phyloP scores from a whole-genome alignment of 2,888 invertebrate species.

The Epistrophe eligans region DNA sequence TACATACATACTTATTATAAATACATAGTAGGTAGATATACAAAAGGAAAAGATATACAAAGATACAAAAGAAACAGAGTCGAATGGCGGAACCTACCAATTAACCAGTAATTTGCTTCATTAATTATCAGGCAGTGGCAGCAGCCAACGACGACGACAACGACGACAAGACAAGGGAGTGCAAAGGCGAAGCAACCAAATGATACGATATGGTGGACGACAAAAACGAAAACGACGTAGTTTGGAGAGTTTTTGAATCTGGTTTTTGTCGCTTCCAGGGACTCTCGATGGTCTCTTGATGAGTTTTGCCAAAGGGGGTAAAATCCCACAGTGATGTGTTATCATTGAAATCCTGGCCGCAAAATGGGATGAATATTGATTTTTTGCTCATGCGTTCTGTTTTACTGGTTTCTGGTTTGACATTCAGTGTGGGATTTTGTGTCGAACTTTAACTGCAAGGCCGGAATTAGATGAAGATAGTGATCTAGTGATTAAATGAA shows the following conservation, averaged over 20 bases:
- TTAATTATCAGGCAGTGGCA: constrained; percentile 68
- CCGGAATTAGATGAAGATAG: not conserved
- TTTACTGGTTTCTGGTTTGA: not conserved
- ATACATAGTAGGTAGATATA: constrained; percentile 23
- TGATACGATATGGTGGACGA: constrained; percentile 5
- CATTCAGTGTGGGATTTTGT: constrained; percentile 2
- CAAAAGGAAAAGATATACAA: constrained; percentile 55
- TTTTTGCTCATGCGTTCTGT: constrained; percentile 46
- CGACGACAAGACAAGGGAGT: not conserved
- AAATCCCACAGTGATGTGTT: constrained; percentile 29
- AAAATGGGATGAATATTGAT: constrained; percentile 72
- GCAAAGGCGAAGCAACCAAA: constrained; percentile 19
- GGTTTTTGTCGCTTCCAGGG: constrained; percentile 45
- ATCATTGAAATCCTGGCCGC: constrained; percentile 57
- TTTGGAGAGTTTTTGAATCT: constrained; percentile 32
- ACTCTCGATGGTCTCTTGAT: constrained; percentile 52
- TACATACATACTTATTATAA: not conserved
- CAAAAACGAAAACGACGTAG: constrained; percentile 24
- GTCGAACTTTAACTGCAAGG: not conserved
- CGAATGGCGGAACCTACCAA: constrained; percentile 76
- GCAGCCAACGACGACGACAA: constrained; percentile 7
- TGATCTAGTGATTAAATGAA: not conserved
- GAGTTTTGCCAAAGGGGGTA: constrained; percentile 47
- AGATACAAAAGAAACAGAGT: constrained; percentile 63
- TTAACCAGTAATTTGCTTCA: constrained; percentile 76